A percentile compares a stretch with the other conserved stretches of the same genome.
Conservation (phyloP, 2,113 vertebrate genomes). For the Puffinus mauretanicus region DNA sequence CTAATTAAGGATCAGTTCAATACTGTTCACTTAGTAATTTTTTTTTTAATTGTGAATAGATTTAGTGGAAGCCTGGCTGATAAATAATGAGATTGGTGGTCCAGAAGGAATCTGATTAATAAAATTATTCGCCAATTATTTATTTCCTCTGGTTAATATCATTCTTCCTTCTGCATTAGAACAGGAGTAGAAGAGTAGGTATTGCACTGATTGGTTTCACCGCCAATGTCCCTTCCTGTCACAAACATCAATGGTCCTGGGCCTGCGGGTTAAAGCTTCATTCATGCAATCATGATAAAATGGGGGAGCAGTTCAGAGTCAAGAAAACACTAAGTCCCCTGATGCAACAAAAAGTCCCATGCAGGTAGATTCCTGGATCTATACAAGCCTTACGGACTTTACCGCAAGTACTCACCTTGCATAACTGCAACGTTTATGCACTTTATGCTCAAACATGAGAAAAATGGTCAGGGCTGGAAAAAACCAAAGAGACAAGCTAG, state of each 20-base stretch:
- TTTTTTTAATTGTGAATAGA: slow-evolving; percentile 70
- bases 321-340: not conserved
- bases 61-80: slow-evolving; percentile 67
- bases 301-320: not conserved
- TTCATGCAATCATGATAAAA: not conserved
- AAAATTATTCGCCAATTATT: slow-evolving; percentile 75
- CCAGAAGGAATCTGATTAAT: slow-evolving; percentile 79
- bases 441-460: not conserved
- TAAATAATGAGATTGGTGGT: slow-evolving; percentile 76
- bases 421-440: not conserved
- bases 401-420: not conserved
- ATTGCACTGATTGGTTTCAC: not conserved
- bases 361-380: not conserved
- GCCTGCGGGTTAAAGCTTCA: not conserved
- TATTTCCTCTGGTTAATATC: slow-evolving; percentile 74
- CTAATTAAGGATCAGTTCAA: slow-evolving; percentile 77
- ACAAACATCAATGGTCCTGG: not conserved
- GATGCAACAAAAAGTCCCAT: not conserved
- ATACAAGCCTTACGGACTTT: not conserved
- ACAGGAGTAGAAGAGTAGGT: not conserved
- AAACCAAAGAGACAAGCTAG: not conserved
- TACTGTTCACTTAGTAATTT: slow-evolving; percentile 67
- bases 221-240: not conserved
- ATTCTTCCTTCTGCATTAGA: slow-evolving; percentile 19
- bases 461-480: not conserved